These are phyloP conservation scores for Ageneiosus marmoratus DNA, from an alignment of 2,113 vertebrate genomes.

Conservation along the genomic window DNA sequence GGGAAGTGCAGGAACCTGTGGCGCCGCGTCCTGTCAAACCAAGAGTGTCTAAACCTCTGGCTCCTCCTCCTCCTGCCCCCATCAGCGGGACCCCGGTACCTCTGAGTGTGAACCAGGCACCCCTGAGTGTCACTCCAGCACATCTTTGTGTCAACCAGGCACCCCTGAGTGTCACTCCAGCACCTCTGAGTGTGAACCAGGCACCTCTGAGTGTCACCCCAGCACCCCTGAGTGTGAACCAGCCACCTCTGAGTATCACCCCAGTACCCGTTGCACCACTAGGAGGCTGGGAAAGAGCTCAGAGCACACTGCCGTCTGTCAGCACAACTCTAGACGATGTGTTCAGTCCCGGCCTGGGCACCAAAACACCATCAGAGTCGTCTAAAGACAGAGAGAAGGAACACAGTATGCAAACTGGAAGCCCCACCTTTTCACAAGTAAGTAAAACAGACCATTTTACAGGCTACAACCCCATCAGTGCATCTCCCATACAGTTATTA, in stretches of 20 bases:
- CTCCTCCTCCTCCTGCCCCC: slow-evolving; percentile 67
- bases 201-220: slow-evolving; percentile 51
- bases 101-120: slow-evolving; percentile 52
- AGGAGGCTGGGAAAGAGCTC: slow-evolving; percentile 77
- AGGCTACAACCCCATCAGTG: no score
- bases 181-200: no score
- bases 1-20: slow-evolving; percentile 64
- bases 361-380: slow-evolving; percentile 56
- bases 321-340: slow-evolving; percentile 72
- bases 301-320: slow-evolving; percentile 71
- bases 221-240: slow-evolving; percentile 49
- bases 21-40: slow-evolving; percentile 69
- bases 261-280: slow-evolving; percentile 52
- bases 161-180: slow-evolving; percentile 50
- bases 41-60: slow-evolving; percentile 68
- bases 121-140: slow-evolving; percentile 62
- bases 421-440: slow-evolving; percentile 81
- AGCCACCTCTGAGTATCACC: slow-evolving; percentile 48
- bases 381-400: slow-evolving; percentile 62
- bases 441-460: slow-evolving; percentile 22
- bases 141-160: no score
- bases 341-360: slow-evolving; percentile 67
- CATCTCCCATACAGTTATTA: no score
- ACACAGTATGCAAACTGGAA: slow-evolving; percentile 59
- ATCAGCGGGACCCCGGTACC: slow-evolving; percentile 54